Percentiles rank a stretch among this genome's conserved stretches.
Conservation (phyloP, 2,113 vertebrate species). For the Channa maculata region DNA sequence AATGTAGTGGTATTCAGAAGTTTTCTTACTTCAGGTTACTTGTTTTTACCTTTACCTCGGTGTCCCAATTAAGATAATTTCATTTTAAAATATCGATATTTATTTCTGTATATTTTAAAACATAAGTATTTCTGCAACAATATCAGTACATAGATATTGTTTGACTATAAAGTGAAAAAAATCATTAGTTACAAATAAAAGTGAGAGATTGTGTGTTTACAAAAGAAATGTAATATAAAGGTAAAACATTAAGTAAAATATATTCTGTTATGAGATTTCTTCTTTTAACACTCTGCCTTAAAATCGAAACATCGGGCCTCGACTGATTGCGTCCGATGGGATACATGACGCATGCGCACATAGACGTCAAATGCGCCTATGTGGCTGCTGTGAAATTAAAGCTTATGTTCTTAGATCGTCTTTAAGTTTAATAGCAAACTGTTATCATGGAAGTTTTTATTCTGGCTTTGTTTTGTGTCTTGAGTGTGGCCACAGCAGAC, state of each 20-base stretch:
- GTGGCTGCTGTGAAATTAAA: conserved; percentile 59
- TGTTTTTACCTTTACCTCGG: too few relatives aligned
- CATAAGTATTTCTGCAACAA: too few relatives aligned
- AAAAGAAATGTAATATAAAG: too few relatives aligned
- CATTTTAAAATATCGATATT: too few relatives aligned
- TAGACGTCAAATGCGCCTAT: conserved; percentile 52
- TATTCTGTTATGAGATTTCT: background rate
- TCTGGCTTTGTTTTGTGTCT: conserved; percentile 52
- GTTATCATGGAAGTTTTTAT: conserved; percentile 54
- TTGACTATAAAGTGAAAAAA: too few relatives aligned
- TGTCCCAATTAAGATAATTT: too few relatives aligned
- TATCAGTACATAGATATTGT: too few relatives aligned
- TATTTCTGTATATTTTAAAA: too few relatives aligned
- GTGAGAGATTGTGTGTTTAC: too few relatives aligned
- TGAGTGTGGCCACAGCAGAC: conserved; percentile 56
- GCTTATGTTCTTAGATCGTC: fast-evolving
- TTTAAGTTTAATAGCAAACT: background rate
- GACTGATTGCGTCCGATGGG: background rate
- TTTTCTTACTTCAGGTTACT: too few relatives aligned
- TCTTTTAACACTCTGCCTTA: conserved; percentile 41
- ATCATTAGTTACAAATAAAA: too few relatives aligned
- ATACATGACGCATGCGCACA: conserved; percentile 64
- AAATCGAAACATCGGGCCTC: conserved; percentile 22
- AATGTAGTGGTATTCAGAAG: too few relatives aligned
- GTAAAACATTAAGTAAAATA: background rate